Base-by-base conservation (phyloP, 2,113 vertebrate species). In the Triplophysa dalaica region DNA sequence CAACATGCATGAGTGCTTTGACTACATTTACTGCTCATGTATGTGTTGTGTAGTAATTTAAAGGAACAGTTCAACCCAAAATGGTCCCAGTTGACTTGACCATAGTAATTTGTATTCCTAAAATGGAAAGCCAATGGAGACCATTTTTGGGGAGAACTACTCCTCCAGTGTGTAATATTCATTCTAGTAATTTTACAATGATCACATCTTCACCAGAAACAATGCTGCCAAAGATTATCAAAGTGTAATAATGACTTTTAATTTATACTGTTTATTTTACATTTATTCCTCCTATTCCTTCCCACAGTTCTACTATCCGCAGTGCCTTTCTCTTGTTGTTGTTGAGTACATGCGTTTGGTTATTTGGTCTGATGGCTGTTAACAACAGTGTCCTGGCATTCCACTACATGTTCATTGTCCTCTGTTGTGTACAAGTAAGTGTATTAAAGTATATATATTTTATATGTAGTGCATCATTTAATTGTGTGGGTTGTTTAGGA, bases 301-400 rank as follows among this genome's bases (percentile, higher is more conserved):
- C 70, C 66, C 63, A 82, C 91, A 96, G 96, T 90, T 94, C 93
- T 75, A 96, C 94, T 72, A 92, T 98, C 83, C 95, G 96, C 52
- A 96, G 94, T 88, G 95, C 97, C 90, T 96, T 98, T 89, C 89
- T 98, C 86, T 93, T 99, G 70, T 90, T 99, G 82, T 94, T 99
- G 84, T 91, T 99, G 83, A 95, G 96, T 92, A 95, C 95, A 78
- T 93, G 95, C 89, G 95, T 96, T 89, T 99, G 97, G 97, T 93
- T 99, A 70, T 98, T 97, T 90, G 98, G 97, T 79, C 95, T 99
- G 80, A 95, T 99, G 94, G 96, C 98, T 43, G 95, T 99, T 84
- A 99, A 99, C 93, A 97, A 99, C 94, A 98, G 96, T 87, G 91
- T 99, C 89, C 93, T 99, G 90, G 95, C 95, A 85, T 98, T 99